phyloP scores from a whole-genome alignment of 2,113 vertebrate genomes.

The Siniperca chuatsi region DNA sequence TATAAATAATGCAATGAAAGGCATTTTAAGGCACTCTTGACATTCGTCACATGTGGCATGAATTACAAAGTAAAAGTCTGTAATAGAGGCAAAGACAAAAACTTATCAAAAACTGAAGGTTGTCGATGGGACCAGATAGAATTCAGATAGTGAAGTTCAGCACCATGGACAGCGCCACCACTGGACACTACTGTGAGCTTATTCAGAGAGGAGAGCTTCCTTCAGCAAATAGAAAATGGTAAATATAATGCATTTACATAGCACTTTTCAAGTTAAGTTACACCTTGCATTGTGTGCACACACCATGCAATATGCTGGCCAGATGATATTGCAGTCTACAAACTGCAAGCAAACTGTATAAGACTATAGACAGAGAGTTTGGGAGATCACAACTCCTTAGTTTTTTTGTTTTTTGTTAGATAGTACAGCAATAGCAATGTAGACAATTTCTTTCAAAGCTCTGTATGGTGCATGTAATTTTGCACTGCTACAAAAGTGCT shows the following conservation, averaged over 20 bases:
- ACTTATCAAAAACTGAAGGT: neutral
- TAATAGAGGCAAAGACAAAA: neutral
- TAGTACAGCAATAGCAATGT: neutral
- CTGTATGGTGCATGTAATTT: neutral
- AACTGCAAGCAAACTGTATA: neutral
- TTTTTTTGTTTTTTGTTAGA: neutral
- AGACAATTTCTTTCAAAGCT: neutral
- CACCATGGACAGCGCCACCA: conserved; percentile 38
- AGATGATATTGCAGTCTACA: neutral
- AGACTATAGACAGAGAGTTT: neutral
- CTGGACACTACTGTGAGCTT: neutral
- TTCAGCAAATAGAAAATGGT: conserved; percentile 16
- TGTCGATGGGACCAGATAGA: neutral
- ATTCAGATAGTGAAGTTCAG: conserved; percentile 20
- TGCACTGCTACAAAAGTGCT: neutral
- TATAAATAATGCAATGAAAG: conserved; percentile 63
- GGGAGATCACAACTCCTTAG: neutral
- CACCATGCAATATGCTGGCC: neutral
- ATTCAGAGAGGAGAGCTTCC: neutral
- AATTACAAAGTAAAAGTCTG: conserved; percentile 18
- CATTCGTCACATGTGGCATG: conserved; percentile 32
- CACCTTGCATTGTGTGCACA: neutral
- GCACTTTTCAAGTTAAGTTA: neutral
- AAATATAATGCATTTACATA: neutral
- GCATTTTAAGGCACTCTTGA: conserved; percentile 43